Conservation (phyloP, 2,797 vertebrate genomes). For the Enteromius unitaeniatus region DNA sequence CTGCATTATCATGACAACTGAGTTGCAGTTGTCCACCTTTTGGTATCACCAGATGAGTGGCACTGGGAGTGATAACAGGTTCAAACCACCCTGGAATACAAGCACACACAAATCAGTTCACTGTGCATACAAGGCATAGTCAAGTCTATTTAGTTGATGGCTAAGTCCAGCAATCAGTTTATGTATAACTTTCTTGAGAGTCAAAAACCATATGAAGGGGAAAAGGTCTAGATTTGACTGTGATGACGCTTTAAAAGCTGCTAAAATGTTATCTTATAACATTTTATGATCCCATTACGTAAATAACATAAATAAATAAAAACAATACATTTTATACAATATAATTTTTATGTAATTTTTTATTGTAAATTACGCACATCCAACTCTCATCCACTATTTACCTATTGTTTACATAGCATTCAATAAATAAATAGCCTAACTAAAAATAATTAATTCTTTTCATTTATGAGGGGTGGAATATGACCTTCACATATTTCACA, state of each 20-base stretch:
- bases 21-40: slow-evolving; percentile 81
- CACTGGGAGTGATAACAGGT: slow-evolving; percentile 77
- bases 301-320: neutral
- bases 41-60: slow-evolving; percentile 79
- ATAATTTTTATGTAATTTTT: neutral
- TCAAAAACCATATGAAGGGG: neutral
- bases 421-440: too few relatives aligned
- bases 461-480: neutral
- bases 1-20: slow-evolving; percentile 76
- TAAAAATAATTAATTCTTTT: too few relatives aligned
- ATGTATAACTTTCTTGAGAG: neutral
- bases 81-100: slow-evolving; percentile 69
- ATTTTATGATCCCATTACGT: too few relatives aligned
- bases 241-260: neutral
- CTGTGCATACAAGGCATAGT: neutral
- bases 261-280: slow-evolving; percentile 4
- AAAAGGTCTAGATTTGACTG: neutral
- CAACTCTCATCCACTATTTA: neutral
- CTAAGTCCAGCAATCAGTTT: neutral
- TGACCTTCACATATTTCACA: neutral
- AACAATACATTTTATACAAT: too few relatives aligned
- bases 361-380: neutral
- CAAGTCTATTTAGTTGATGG: neutral
- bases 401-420: neutral
- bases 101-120: slow-evolving; percentile 5